Evolutionary conservation across 2,888 invertebrate species (phyloP).

Genomic region (Cacoxenus indagator): DNA sequence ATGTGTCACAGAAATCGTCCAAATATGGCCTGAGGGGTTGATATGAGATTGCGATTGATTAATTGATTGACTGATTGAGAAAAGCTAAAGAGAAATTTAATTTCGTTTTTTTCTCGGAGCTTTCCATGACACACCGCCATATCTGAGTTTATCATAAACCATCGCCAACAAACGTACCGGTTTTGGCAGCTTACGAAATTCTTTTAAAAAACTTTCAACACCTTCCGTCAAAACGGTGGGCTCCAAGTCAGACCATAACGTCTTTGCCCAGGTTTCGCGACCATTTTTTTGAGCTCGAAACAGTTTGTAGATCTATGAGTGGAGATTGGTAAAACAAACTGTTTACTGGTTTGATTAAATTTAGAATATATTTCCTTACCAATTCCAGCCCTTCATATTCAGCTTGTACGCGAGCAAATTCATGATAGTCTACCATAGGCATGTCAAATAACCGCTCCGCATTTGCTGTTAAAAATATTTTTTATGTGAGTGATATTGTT

Average conservation of each 20-base stretch:
- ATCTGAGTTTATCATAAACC: neutral
- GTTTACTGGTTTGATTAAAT: neutral
- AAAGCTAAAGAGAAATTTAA: no score
- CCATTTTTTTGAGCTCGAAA: conserved; percentile 84
- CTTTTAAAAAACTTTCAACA: conserved; percentile 86
- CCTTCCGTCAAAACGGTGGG: conserved; percentile 88
- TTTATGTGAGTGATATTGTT: neutral
- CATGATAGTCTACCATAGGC: conserved; percentile 85
- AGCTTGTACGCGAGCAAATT: conserved; percentile 76
- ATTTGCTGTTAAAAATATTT: conserved; percentile 72
- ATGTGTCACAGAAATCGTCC: no score
- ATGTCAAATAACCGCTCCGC: conserved; percentile 92
- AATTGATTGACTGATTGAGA: no score
- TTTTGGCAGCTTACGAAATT: conserved; percentile 82
- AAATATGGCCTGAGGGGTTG: no score
- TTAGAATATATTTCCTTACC: conserved; percentile 40
- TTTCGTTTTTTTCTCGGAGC: no score
- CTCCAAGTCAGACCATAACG: conserved; percentile 89
- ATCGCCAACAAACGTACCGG: conserved; percentile 69
- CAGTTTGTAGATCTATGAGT: conserved; percentile 77
- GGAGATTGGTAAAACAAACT: neutral
- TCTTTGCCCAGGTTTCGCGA: conserved; percentile 86
- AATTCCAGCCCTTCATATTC: conserved; percentile 79
- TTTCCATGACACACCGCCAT: no score
- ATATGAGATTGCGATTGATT: no score